These are phyloP conservation scores for Protosalanx chinensis DNA, from an alignment of 2,797 vertebrate species.

Conservation along the genomic window DNA sequence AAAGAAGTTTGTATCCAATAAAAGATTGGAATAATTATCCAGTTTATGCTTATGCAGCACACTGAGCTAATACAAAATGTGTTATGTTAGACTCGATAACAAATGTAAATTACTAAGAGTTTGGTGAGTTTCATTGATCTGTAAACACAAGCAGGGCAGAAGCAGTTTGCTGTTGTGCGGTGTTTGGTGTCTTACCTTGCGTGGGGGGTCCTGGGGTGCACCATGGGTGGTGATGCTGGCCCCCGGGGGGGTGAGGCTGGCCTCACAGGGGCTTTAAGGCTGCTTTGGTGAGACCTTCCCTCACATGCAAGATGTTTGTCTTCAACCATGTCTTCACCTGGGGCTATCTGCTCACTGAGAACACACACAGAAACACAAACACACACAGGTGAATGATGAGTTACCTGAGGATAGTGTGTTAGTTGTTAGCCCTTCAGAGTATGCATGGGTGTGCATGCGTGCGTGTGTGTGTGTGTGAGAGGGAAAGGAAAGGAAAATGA, in stretches of 20 bases:
- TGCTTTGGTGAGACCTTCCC: constrained; percentile 30
- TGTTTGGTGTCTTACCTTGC: constrained; percentile 68
- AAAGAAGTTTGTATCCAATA: too few relatives aligned
- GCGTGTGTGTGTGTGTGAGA: neutral
- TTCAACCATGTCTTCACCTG: constrained; percentile 19
- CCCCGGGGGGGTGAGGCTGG: constrained; percentile 20
- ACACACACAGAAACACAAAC: constrained; percentile 13
- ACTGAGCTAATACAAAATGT: too few relatives aligned
- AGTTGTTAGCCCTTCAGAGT: neutral
- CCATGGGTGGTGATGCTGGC: constrained; percentile 35
- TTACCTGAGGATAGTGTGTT: too few relatives aligned
- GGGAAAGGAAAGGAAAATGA: neutral
- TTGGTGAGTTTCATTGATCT: neutral
- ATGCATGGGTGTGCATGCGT: neutral
- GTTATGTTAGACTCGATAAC: too few relatives aligned
- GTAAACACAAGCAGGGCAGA: neutral
- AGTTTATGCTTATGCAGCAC: too few relatives aligned
- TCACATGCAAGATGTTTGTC: constrained; percentile 26
- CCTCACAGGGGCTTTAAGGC: constrained; percentile 47
- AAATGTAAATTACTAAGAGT: too few relatives aligned
- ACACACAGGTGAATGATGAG: neutral
- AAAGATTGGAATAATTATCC: too few relatives aligned
- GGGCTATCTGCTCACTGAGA: constrained; percentile 32
- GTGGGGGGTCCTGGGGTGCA: constrained; percentile 52
- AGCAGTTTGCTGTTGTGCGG: neutral